Percentiles rank a stretch among this genome's conserved stretches.
phyloP scores from a whole-genome alignment of 2,113 vertebrate genomes.

The Neotoma lepida region DNA sequence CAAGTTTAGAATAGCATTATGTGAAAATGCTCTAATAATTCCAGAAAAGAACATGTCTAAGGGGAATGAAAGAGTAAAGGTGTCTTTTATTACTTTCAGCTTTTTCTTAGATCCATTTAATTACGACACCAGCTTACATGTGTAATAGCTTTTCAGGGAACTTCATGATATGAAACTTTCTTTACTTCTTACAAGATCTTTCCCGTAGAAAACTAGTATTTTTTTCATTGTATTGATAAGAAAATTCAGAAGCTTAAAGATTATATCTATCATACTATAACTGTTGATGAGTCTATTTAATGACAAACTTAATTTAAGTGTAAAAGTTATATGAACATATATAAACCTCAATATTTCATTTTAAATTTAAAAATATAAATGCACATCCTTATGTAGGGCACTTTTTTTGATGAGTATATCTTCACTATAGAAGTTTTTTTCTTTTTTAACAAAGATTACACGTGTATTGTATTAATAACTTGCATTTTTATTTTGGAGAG shows the following conservation, averaged over 20 bases:
- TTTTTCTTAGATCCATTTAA: slow-evolving; percentile 80
- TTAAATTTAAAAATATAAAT: slow-evolving; percentile 42
- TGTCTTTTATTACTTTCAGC: slow-evolving; percentile 80
- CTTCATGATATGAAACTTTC: slow-evolving; percentile 62
- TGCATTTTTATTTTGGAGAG: background rate
- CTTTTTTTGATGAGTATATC: slow-evolving; percentile 1
- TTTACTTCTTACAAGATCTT: slow-evolving; percentile 62
- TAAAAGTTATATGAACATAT: background rate
- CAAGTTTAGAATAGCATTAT: slow-evolving; percentile 79
- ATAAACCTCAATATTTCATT: slow-evolving; percentile 2
- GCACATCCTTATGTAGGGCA: background rate
- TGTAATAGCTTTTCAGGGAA: slow-evolving; percentile 72
- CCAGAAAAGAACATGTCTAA: slow-evolving; percentile 77
- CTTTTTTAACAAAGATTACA: background rate
- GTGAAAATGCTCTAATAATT: slow-evolving; percentile 78
- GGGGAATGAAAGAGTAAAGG: slow-evolving; percentile 72
- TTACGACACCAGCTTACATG: slow-evolving; percentile 75
- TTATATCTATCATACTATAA: slow-evolving; percentile 7
- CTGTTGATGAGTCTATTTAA: background rate
- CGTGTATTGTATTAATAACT: background rate
- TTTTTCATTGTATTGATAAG: slow-evolving; percentile 58
- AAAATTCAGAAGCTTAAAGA: slow-evolving; percentile 48
- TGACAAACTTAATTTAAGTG: background rate
- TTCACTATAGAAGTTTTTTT: background rate
- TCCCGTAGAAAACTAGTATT: slow-evolving; percentile 39